Evolutionary conservation across 2,797 vertebrate genomes (phyloP), one percentile per base, ranked within the genome.

Genomic region (Selene dorsalis): DNA sequence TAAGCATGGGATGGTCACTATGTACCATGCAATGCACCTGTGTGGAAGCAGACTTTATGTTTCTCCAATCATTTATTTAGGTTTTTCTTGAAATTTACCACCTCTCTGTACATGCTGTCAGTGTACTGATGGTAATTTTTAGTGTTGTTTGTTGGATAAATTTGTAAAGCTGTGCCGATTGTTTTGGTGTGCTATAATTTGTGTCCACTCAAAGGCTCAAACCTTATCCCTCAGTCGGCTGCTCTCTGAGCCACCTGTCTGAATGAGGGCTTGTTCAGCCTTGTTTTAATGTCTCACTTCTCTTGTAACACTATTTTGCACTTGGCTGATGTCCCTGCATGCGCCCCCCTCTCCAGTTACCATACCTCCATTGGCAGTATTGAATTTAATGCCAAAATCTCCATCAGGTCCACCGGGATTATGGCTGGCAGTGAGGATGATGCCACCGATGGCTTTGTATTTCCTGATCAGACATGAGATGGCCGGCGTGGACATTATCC

Each of bases 361-460:
- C 85, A 88, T 88, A 98, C 98, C 98, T 96, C 97, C 98, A 30
- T 95, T 98, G 89, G 96, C 94, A 69, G 93, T 96, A 74, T 98
- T 98, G 90, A 96, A 99, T 72, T 97, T 98, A 87, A 99, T 98
- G 86, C 98, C 97, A 70, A 99, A 98, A 85, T 98, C 97, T 69
- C 97, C 97, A 17, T 92, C 94, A 69, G 96, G 96, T 52, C 98
- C 98, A 0, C 97, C 98, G 0, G 97, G 97, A 84, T 96, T 96
- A 92, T 96, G 97, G 84, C 97, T 97, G 89, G 98, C 98, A 0
- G 97, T 98, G 70, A 99, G 93, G 85, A 98, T 94, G 89, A 99
- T 97, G 71, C 97, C 98, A 3, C 98, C 96, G 0, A 99, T 97
- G 73, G 98, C 97, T 94, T 98, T 97, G 94, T 96, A 96, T 91